Base-by-base conservation (phyloP, 2,888 invertebrate species). In the Eupelmus urozonus region DNA sequence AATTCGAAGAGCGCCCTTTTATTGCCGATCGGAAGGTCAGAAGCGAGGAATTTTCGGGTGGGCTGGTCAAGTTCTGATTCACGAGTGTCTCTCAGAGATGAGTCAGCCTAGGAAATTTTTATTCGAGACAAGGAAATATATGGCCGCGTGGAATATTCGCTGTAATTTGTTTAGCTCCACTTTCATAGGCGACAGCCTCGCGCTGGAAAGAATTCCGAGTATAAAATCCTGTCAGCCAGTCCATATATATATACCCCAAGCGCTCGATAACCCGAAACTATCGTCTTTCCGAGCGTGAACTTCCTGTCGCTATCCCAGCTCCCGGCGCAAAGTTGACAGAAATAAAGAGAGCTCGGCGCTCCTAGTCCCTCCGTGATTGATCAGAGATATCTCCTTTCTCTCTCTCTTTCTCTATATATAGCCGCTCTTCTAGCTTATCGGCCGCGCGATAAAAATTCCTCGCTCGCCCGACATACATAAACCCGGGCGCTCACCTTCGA, bases 381-480 rank as follows among this genome's bases (percentile, higher is more conserved):
- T 70, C 59, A 13, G 45, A 70, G 49, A 60, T 60, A 18, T 18
- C 25, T 34, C 23, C 34, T 25, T 25, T 57, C 42, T 18, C 42
- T 7, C 23, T n/a, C 49, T 53, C 53, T 7, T 53, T 20, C 18
- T 53, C 49, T 5, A 11, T 23, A 13, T 20, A 20, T 29, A 0
- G 18, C 18, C 25, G 49, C 29, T 18, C n/a, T 51, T 18, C 51
- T 34, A 34, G 3, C n/a, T 69, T 69, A 69, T 66, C 66, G 29
- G 4, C 34, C 73, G 73, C 5, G 57, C 65, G 73, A 73, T 73
- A 73, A 73, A 73, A 73, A 73, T 73, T 66, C 65, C 73, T 49
- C 53, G 29, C 3, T 27, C 7, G n/a, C 18, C 60, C 60, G 40
- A 42, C 49, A 75, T 27, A 29, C 40, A 25, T 42, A 51, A n/a